Conservation (phyloP, 1,140 invertebrate genomes). For the Camponotus vicinus region DNA sequence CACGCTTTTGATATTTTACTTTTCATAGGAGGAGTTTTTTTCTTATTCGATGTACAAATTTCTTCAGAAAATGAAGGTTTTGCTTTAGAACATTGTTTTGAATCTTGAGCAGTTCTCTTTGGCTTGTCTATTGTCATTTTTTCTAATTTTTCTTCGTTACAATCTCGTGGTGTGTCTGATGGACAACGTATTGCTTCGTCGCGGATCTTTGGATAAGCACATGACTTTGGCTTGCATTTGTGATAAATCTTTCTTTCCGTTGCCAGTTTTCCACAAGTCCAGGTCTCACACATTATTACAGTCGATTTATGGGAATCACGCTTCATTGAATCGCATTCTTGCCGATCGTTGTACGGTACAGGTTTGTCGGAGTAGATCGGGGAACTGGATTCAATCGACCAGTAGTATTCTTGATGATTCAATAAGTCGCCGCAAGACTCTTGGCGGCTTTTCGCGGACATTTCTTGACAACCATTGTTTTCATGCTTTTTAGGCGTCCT, state of each 20-base stretch:
- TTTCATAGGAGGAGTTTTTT: neutral
- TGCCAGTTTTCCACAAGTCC: neutral
- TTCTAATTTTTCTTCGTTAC: neutral
- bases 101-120: neutral
- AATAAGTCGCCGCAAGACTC: conserved; percentile 7
- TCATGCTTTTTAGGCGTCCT: neutral
- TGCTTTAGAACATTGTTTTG: neutral
- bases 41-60: neutral
- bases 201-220: neutral
- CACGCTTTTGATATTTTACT: neutral
- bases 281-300: neutral
- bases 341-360: conserved; percentile 7
- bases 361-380: conserved; percentile 30
- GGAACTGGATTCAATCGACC: conserved; percentile 23
- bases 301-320: neutral
- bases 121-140: neutral
- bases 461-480: conserved; percentile 1
- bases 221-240: neutral
- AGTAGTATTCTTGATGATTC: neutral
- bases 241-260: conserved; percentile 18
- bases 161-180: neutral
- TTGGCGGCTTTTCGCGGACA: neutral
- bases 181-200: neutral
- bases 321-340: neutral
- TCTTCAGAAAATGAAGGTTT: neutral